Evolutionary conservation across 2,113 vertebrate species (phyloP).

Genomic region (Cnemophilus loriae): DNA sequence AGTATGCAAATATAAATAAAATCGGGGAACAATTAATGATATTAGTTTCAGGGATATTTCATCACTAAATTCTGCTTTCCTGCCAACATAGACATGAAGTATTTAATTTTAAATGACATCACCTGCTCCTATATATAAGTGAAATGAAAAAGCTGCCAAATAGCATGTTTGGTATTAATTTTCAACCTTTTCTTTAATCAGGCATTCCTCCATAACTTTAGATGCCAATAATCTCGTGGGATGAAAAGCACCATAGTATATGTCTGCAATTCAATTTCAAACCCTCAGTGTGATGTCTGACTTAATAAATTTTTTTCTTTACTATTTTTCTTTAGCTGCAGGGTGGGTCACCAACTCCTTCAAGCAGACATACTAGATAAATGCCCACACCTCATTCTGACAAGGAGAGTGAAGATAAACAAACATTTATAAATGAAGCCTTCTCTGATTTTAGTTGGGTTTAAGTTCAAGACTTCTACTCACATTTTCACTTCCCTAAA

Average conservation of each 20-base stretch:
- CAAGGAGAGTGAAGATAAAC: background rate
- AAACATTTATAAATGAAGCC: background rate
- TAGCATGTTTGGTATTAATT: conserved; percentile 66
- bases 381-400: background rate
- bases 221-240: conserved; percentile 28
- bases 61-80: conserved; percentile 49
- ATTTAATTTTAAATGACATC: conserved; percentile 72
- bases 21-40: conserved; percentile 63
- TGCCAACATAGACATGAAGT: conserved; percentile 65
- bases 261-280: conserved; percentile 20
- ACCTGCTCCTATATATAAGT: conserved; percentile 73
- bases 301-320: background rate
- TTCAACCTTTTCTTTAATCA: conserved; percentile 62
- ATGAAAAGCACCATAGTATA: conserved; percentile 19
- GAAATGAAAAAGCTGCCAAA: conserved; percentile 68
- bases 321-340: background rate
- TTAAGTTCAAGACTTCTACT: background rate
- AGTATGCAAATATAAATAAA: conserved; percentile 57
- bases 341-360: background rate
- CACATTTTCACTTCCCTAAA: background rate
- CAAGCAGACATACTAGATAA: background rate
- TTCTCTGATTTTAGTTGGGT: background rate
- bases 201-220: background rate
- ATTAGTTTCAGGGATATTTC: conserved; percentile 48
- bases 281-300: background rate